A percentile compares a stretch with the other conserved stretches of the same genome.
Evolutionary conservation across 2,113 vertebrate species (phyloP).

Genomic region (Gobius niger): DNA sequence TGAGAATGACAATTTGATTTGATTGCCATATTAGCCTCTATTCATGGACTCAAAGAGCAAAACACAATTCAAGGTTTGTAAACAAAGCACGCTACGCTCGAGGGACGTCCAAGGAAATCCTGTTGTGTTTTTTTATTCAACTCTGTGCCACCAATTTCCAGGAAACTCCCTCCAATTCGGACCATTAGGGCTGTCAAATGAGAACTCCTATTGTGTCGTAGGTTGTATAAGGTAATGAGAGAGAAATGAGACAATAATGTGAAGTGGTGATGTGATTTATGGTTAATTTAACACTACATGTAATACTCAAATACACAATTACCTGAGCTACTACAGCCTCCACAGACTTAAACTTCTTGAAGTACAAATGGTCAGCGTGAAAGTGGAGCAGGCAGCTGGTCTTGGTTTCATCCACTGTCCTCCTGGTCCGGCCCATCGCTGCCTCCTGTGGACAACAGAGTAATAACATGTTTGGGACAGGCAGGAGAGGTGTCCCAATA

Average conservation of each 20-base stretch:
- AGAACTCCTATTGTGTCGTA: not conserved
- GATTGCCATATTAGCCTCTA: not conserved
- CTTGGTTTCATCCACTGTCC: conserved; percentile 73
- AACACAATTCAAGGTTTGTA: conserved; percentile 10
- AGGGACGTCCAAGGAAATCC: conserved; percentile 4
- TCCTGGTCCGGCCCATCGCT: conserved; percentile 49
- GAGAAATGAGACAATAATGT: not conserved
- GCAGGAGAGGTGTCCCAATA: not conserved
- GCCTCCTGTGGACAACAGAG: conserved; percentile 58
- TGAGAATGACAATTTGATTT: not conserved
- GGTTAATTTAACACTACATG: too few relatives aligned
- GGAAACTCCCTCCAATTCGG: not conserved
- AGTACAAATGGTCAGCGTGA: conserved; percentile 77
- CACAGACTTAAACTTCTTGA: conserved; percentile 72
- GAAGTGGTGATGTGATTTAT: too few relatives aligned
- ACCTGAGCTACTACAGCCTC: conserved; percentile 83
- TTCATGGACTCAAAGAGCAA: conserved; percentile 5
- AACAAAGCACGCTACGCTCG: conserved; percentile 12
- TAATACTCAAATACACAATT: not conserved
- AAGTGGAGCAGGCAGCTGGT: conserved; percentile 80
- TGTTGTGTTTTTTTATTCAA: conserved; percentile 9
- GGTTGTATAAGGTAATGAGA: not conserved
- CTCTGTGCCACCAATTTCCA: not conserved
- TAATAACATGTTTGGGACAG: not conserved
- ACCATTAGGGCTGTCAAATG: not conserved